Evolutionary conservation across 2,888 invertebrate species (phyloP), one percentile per base, ranked within the genome.

Genomic region (Nephrotoma appendiculata): DNA sequence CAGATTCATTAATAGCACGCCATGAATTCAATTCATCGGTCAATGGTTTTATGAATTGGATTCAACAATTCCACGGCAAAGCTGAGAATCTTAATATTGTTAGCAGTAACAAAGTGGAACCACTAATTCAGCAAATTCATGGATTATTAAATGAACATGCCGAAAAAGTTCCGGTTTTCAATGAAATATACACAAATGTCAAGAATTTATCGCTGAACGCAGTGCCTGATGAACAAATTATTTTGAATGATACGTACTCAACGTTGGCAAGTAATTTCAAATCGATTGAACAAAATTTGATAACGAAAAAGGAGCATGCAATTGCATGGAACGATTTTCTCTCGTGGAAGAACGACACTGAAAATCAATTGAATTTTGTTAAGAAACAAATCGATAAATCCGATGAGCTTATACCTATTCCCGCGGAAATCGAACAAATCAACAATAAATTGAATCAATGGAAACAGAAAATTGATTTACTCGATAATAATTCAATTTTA

Each of bases 21-120:
- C 97, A 98, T 92, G 97, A 98, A 89, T 96, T 97, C 89, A 94
- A 96, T 90, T 95, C 95, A 6, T 96, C 96, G 90, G 92, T 97
- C 87, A 94, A 94, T 1, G 95, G 95, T 88, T 96, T 97, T 88
- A 94, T 95, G 48, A 95, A 95, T 88, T 97, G 97, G 96, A 94
- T 97, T 91, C 94, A 95, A 31, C 94, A 95, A 86, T 93, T 97
- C 87, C 94, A 94, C 88, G 93, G 94, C 45, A 95, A 95, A 89
- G 93, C 95, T 41, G 94, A 94, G 85, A 95, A 96, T 89, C 95
- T 96, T 87, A 96, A 96, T 90, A 96, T 96, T 90, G 94, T 98
- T 0, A 94, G 94, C 88, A 94, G 96, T 0, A 96, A 97, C 89
- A 95, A 96, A 90, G 95, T 98, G 0, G 96, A 97, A 89, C 93